phyloP scores from a whole-genome alignment of 2,888 invertebrate genomes.

The Meloe dianella region DNA sequence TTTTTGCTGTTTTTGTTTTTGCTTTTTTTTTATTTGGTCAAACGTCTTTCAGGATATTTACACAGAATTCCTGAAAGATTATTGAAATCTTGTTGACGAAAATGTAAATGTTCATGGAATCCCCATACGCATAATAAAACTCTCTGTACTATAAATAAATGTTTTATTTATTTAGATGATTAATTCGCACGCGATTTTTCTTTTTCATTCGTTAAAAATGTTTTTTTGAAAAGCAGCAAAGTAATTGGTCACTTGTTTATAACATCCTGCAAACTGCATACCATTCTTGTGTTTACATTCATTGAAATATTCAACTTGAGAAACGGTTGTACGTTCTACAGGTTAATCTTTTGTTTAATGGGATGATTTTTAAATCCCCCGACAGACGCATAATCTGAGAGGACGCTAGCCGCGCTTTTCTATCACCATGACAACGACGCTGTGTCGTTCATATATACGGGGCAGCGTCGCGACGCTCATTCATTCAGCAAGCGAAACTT shows the following conservation, averaged over 20 bases:
- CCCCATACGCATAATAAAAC: background rate
- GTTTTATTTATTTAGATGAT: background rate
- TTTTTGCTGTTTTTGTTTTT: no score
- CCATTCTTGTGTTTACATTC: background rate
- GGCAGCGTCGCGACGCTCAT: slow-evolving; percentile 51
- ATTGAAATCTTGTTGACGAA: background rate
- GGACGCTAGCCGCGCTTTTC: background rate
- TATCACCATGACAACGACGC: slow-evolving; percentile 8
- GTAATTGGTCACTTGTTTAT: background rate
- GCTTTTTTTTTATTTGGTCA: background rate
- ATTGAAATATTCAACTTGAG: background rate
- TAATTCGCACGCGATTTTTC: background rate
- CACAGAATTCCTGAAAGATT: background rate
- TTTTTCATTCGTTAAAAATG: background rate
- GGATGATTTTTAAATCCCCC: background rate
- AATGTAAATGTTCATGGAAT: background rate
- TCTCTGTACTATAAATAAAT: background rate
- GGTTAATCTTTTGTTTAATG: background rate
- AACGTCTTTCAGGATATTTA: background rate
- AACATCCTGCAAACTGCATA: slow-evolving; percentile 1
- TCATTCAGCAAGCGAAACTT: slow-evolving; percentile 48
- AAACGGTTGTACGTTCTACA: background rate
- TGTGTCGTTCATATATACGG: slow-evolving; percentile 48
- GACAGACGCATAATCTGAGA: background rate
- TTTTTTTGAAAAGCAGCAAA: background rate